Evolutionary conservation across 92 coral and sea anemone species (phyloP).

Genomic region (Porites divaricata): DNA sequence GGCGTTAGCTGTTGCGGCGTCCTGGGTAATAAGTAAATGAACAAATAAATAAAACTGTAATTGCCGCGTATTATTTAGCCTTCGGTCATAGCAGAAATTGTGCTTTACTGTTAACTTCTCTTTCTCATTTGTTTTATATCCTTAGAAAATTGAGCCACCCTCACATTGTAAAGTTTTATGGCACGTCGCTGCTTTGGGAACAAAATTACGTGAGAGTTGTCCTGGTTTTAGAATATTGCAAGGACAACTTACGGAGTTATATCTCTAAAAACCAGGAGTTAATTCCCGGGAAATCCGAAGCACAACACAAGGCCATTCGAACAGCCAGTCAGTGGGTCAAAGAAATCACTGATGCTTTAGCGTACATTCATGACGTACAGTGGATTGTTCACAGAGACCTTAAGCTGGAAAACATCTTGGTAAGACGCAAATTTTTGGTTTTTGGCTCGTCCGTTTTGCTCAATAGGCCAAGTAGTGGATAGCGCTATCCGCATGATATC

Average conservation of each 20-base stretch:
- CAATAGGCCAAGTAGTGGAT: too few species aligned
- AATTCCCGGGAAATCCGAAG: conserved; percentile 20
- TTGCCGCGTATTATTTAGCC: too few species aligned
- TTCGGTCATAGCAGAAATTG: too few species aligned
- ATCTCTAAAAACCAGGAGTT: conserved; percentile 15
- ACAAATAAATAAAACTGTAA: too few species aligned
- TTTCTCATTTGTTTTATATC: background rate
- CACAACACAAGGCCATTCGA: background rate
- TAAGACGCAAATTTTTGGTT: background rate
- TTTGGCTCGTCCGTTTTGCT: too few species aligned
- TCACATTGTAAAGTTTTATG: too few species aligned
- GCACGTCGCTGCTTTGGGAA: background rate
- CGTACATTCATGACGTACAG: conserved; percentile 25
- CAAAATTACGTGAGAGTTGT: background rate
- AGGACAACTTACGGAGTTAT: conserved; percentile 6
- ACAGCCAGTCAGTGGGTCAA: background rate
- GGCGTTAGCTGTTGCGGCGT: too few species aligned
- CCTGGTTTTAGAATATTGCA: background rate
- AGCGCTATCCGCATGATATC: too few species aligned
- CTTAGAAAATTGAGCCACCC: conserved; percentile 6
- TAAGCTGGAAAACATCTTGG: conserved; percentile 55
- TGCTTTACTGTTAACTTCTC: too few species aligned
- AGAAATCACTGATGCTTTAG: conserved; percentile 14
- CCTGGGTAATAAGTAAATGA: too few species aligned
- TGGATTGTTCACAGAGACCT: conserved; percentile 3